Evolutionary conservation across 2,888 invertebrate genomes (phyloP), one percentile per base, ranked within the genome.

Genomic region (Mesochorus sp.): DNA sequence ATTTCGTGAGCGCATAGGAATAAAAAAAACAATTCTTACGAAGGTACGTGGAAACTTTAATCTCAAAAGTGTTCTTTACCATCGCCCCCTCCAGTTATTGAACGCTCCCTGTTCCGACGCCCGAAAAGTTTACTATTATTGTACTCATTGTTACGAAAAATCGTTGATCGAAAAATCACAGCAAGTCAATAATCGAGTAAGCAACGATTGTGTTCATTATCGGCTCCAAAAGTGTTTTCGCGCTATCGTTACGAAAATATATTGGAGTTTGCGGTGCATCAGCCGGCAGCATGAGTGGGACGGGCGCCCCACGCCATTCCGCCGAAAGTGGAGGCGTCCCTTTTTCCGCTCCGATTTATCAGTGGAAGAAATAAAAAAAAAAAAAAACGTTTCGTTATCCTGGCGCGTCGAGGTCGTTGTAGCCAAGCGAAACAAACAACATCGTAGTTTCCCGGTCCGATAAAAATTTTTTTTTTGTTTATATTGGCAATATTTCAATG

Each of bases 231-330:
- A n/a, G n/a, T 5, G 6, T 57, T 2, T 21, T n/a, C 3, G 37
- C 21, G 1, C 21, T 28, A 37, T 57, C n/a, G 12, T 6, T 37
- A 19, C 5, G 8, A 47, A 6, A 14, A 31, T 47, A 51, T 51
- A 24, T 2, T 51, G 49, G 34, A 49, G 51, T 66, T 67, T 61
- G 10, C 28, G 44, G 37, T 57, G 26, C 55, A 26, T 10, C 10
- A 67, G 47, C 77, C 77, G 77, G 77, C 77, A 47, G 28, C 68
- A 74, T 74, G 73, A 68, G 24, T 26, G 10, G 17, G 26, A 61
- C 42, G 73, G 62, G 68, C 74, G 62, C 64, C 73, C 64, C 68
- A 74, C 77, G 77, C 77, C 77, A 78, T 78, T 78, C 64, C 78
- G 59, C 55, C 39, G 26, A 57, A 67, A 67, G 57, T 42, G 42